Evolutionary conservation across 2,888 invertebrate genomes (phyloP).

Genomic region (Cyaniris semiargus): DNA sequence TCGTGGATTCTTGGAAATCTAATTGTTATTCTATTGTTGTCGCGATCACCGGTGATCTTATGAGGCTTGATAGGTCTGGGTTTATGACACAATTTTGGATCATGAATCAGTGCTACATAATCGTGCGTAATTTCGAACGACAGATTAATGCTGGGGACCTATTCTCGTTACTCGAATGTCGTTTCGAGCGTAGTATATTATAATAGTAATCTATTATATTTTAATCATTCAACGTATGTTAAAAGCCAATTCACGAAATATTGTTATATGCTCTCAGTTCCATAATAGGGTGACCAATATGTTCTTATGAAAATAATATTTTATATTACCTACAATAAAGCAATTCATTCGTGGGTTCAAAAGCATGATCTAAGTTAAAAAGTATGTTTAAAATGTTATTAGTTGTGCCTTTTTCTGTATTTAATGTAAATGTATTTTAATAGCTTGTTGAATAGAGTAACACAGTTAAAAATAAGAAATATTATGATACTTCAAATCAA

Average conservation of each 20-base stretch:
- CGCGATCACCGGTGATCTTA: too few species aligned
- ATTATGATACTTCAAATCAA: too few species aligned
- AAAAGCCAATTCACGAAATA: conserved; percentile 1
- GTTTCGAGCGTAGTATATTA: neutral
- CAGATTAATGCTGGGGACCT: neutral
- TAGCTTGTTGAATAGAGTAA: too few species aligned
- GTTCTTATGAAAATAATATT: neutral
- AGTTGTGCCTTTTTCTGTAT: too few species aligned
- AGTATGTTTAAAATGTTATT: too few species aligned
- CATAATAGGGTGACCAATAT: conserved; percentile 16
- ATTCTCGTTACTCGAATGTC: neutral
- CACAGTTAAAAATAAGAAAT: too few species aligned
- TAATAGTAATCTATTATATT: neutral
- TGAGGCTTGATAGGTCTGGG: too few species aligned
- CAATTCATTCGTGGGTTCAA: too few species aligned
- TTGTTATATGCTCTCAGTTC: conserved; percentile 14
- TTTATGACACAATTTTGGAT: neutral
- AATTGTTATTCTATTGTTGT: too few species aligned
- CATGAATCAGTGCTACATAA: neutral
- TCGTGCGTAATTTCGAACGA: neutral
- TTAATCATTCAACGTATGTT: neutral
- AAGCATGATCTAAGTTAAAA: too few species aligned
- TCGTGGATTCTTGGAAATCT: too few species aligned
- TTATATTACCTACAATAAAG: neutral
- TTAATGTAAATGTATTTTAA: too few species aligned